phyloP scores from a whole-genome alignment of 2,888 invertebrate species.

The Chrysodeixis includens region DNA sequence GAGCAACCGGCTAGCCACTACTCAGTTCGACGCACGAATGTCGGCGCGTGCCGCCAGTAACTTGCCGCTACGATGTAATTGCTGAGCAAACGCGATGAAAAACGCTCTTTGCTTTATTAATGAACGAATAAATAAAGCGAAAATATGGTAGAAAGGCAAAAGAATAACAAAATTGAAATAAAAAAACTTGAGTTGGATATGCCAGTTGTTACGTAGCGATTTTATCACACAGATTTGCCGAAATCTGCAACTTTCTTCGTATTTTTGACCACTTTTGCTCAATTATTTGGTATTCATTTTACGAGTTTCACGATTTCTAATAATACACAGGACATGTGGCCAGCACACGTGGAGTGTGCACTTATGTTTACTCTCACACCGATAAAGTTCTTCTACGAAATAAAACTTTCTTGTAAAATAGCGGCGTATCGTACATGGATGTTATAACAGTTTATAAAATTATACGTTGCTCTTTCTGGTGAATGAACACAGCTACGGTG shows the following conservation, averaged over 20 bases:
- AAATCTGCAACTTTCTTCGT: conserved; percentile 30
- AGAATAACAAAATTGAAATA: conserved; percentile 26
- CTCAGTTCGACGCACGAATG: conserved; percentile 49
- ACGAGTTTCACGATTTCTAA: conserved; percentile 16
- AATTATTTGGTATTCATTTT: conserved; percentile 10
- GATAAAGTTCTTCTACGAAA: conserved; percentile 14
- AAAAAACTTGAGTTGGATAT: conserved; percentile 22
- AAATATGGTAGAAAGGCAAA: conserved; percentile 37
- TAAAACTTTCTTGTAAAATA: conserved; percentile 46
- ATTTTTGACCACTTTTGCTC: conserved; percentile 3
- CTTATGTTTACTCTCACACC: neutral
- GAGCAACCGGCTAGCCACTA: conserved; percentile 45
- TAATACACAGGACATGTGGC: conserved; percentile 5
- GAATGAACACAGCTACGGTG: conserved; percentile 47
- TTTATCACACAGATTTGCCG: conserved; percentile 19
- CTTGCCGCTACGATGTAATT: conserved; percentile 43
- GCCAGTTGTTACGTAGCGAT: conserved; percentile 30
- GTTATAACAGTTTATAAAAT: conserved; percentile 58
- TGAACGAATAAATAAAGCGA: conserved; percentile 28
- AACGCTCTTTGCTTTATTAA: conserved; percentile 39
- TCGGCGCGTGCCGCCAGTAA: conserved; percentile 50
- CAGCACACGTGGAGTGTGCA: conserved; percentile 1
- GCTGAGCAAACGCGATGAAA: conserved; percentile 38
- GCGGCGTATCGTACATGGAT: conserved; percentile 41
- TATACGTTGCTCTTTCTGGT: conserved; percentile 55